phyloP scores from a whole-genome alignment of 2,888 invertebrate genomes.

The Stictocephala bisonia region DNA sequence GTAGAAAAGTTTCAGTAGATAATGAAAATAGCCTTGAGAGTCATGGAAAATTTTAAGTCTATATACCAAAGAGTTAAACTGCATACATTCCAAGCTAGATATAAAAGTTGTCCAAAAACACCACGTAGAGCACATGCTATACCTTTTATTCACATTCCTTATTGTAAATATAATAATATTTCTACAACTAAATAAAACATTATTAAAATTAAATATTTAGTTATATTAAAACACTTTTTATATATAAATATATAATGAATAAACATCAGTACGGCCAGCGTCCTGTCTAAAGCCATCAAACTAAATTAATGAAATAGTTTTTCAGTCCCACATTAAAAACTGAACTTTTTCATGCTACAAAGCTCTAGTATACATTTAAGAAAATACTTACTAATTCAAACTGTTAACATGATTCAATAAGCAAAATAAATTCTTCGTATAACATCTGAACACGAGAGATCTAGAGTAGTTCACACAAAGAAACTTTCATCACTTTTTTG shows the following conservation, averaged over 20 bases:
- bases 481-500: neutral
- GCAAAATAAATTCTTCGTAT: conserved; percentile 16
- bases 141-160: conserved; percentile 34
- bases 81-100: conserved; percentile 44
- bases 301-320: conserved; percentile 33
- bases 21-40: too few species aligned
- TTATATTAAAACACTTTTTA: conserved; percentile 43
- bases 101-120: conserved; percentile 31
- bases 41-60: conserved; percentile 31
- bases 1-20: too few species aligned
- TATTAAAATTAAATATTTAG: conserved; percentile 40
- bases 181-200: conserved; percentile 37
- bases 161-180: conserved; percentile 39
- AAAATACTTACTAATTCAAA: conserved; percentile 21
- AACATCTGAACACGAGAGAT: conserved; percentile 38
- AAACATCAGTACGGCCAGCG: conserved; percentile 46
- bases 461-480: conserved; percentile 29
- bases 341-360: conserved; percentile 33
- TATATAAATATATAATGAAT: conserved; percentile 44
- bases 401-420: neutral
- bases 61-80: conserved; percentile 1
- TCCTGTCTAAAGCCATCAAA: conserved; percentile 46
- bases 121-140: conserved; percentile 15
- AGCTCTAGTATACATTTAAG: conserved; percentile 39
- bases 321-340: conserved; percentile 24